phyloP scores from a whole-genome alignment of 2,797 vertebrate species.

The Eulemur mongoz region DNA sequence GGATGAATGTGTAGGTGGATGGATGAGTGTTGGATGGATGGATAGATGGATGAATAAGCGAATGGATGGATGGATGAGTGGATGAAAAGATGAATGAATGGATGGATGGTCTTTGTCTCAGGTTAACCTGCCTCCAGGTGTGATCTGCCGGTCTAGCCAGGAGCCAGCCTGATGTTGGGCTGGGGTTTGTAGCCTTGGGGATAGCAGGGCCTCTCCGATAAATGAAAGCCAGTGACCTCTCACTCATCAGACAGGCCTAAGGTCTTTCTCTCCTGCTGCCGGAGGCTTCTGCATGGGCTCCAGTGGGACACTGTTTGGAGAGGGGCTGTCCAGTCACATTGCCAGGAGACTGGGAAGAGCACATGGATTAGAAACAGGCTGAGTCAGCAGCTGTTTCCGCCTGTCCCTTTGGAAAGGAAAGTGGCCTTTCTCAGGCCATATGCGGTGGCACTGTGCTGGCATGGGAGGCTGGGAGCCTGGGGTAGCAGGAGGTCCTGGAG shows the following conservation, averaged over 20 bases:
- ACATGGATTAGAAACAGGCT: background rate
- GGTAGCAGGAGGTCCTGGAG: background rate
- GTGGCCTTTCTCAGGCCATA: background rate
- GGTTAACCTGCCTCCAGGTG: background rate
- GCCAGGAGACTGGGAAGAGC: background rate
- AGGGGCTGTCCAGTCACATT: background rate
- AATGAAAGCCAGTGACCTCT: background rate
- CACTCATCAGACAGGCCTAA: background rate
- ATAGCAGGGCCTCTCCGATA: background rate
- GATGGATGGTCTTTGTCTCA: background rate
- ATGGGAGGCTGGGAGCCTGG: background rate
- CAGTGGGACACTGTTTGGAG: background rate
- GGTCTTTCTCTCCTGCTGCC: background rate
- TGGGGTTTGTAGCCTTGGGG: background rate
- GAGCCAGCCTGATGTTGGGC: background rate
- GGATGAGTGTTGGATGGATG: rapidly evolving
- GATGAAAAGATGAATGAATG: too few species aligned
- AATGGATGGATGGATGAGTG: too few species aligned
- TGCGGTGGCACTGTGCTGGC: background rate
- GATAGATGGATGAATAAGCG: rapidly evolving
- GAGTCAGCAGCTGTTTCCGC: background rate
- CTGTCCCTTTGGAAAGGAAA: background rate
- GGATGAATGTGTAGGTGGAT: rapidly evolving
- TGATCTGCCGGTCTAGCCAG: background rate
- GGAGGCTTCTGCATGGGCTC: background rate